Evolutionary conservation across 2,113 vertebrate species (phyloP), one percentile per base, ranked within the genome.

Genomic region (Phainopepla nitens): DNA sequence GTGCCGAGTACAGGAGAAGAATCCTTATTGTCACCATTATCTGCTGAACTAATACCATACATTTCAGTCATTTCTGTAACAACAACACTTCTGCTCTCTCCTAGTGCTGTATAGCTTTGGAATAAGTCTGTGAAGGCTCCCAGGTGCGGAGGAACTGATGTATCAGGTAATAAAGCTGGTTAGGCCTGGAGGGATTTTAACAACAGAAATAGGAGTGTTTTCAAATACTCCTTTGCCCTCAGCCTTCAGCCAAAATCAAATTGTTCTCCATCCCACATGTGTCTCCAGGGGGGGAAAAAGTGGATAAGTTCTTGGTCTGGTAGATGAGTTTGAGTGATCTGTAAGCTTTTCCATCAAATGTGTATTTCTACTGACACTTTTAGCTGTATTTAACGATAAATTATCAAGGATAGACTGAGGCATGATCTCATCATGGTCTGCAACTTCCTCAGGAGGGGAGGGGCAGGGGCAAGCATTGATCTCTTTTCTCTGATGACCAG

Each of bases 371-470:
- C n/a, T 49, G 54, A 60, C 24, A 20, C 6, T 16, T 83, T 54
- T n/a, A 29, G 29, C 57, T 76, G 33, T 79, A 44, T 60, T 92
- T 60, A 72, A 66, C 54, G 61, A 68, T 22, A 39, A 42, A n/a
- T 19, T 78, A 27, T 12, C 8, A 64, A 75, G 33, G 47, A n/a
- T 45, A 31, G 45, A 22, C 39, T 17, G 33, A 75, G 16, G 4
- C 2, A 1, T 0, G 3, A 47, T 68, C n/a, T 68, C 1, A 0
- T 75, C 20, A 22, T 33, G 9, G 39, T 53, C 39, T n/a, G 41
- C 53, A 61, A 1, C 20, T 76, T 82, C n/a, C 25, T 41, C 16
- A 45, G 60, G 17, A 68, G 29, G 20, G 11, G 9, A 68, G 41
- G 17, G 22, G 21, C n/a, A 53, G 17, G 14, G 24, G 14, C 7